These are phyloP conservation scores for Chiridota heheva DNA, from an alignment of 35 echinoderm and acorn worm genomes.

Conservation along the genomic window DNA sequence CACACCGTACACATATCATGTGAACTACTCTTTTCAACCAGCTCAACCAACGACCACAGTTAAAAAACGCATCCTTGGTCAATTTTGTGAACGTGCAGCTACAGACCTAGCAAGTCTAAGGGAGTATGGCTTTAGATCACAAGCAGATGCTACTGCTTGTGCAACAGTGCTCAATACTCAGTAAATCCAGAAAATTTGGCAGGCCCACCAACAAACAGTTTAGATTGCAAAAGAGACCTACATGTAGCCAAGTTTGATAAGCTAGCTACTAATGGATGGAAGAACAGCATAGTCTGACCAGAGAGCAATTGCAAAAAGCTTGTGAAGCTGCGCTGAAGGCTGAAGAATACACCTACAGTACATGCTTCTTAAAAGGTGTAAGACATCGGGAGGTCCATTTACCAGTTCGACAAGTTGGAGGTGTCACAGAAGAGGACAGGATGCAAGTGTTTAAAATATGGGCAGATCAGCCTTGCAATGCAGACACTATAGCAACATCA, in stretches of 20 bases:
- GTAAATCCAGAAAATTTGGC: no score
- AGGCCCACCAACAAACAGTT: slow-evolving; percentile 4
- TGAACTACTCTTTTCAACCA: slow-evolving; percentile 16
- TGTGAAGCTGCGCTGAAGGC: background rate
- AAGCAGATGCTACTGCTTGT: no score
- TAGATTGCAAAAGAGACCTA: slow-evolving; percentile 24
- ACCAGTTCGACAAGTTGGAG: no score
- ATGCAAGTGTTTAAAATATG: no score
- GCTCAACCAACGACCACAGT: slow-evolving; percentile 14
- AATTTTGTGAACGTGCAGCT: slow-evolving; percentile 5
- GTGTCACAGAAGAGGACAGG: no score
- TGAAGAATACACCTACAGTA: slow-evolving; percentile 2
- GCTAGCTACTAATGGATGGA: slow-evolving; percentile 21
- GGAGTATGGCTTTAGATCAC: slow-evolving; percentile 2
- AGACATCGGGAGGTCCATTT: no score
- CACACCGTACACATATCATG: slow-evolving; percentile 15
- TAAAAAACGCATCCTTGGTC: background rate
- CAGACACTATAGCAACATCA: no score
- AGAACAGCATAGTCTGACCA: slow-evolving; percentile 6
- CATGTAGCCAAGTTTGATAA: slow-evolving; percentile 34
- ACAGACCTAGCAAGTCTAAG: slow-evolving; percentile 27
- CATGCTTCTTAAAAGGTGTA: no score
- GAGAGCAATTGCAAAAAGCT: background rate
- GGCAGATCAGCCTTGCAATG: no score
- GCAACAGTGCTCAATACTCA: background rate